Evolutionary conservation across 2,888 invertebrate genomes (phyloP).

Genomic region (Pristionchus mayeri): DNA sequence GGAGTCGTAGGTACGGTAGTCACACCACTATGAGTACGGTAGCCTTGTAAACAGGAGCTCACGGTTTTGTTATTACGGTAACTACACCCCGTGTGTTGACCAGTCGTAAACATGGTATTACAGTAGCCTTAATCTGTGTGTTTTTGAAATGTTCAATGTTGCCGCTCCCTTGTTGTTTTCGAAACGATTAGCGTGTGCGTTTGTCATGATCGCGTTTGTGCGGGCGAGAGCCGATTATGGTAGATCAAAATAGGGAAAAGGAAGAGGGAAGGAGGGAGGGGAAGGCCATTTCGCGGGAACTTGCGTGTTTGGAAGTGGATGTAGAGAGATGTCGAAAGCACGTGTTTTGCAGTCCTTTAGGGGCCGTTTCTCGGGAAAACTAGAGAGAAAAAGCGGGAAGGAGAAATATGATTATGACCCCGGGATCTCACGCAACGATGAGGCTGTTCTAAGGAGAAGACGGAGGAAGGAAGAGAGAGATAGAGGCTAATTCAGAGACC

Average conservation of each 20-base stretch:
- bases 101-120: not conserved
- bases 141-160: not conserved
- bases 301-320: constrained; percentile 40
- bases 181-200: constrained; percentile 25
- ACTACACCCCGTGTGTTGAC: not conserved
- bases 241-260: not conserved
- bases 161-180: not conserved
- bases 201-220: not conserved
- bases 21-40: constrained; percentile 12
- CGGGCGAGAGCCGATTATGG: constrained; percentile 4
- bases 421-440: not conserved
- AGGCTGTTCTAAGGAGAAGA: not conserved
- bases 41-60: not conserved
- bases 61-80: not conserved
- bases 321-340: constrained; percentile 21
- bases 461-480: not conserved
- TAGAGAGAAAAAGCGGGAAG: not conserved
- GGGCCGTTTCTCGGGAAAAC: constrained; percentile 5
- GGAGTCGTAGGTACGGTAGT: constrained; percentile 72
- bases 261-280: not conserved
- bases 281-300: constrained; percentile 24
- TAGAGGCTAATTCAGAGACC: not conserved
- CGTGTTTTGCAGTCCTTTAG: constrained; percentile 32
- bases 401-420: constrained; percentile 40
- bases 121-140: not conserved